Evolutionary conservation across 1,140 invertebrate species (phyloP), one percentile per base, ranked within the genome.

Genomic region (Chlorops oryzae): DNA sequence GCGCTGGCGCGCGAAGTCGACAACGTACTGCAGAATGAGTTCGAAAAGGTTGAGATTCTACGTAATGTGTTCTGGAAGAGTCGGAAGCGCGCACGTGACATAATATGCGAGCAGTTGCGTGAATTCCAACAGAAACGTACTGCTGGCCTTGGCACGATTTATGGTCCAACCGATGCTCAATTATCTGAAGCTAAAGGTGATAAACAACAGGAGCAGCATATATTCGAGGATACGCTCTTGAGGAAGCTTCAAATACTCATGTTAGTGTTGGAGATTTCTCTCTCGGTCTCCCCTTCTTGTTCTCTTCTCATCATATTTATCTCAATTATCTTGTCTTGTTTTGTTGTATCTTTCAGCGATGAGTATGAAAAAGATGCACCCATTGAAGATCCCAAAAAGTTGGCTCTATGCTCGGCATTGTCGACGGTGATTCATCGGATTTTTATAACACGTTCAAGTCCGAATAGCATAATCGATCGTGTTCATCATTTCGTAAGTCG

Each of bases 51-150:
- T 67, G 92, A 95, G 72, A 84, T 87, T 54, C 75, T 96, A 28
- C 79, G 90, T 51, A 87, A 83, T 70, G 86, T 90, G 53, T 98
- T 98, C 72, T 83, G 84, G 73, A 90, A 93, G 67, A 88, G 91
- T 23, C 78, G 92, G 32, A 79, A 79, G 46, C 83, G 84, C 58
- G 90, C 92, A 12, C 88, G 88, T 68, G 87, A 92, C 54, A 87
- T 92, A 63, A 77, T 96, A 23, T 87, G 86, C 50, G 84, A 88
- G 60, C 90, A 92, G 64, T 75, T 97, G 25, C 81, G 81, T 35
- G 92, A 96, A 73, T 96, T 96, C 75, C 86, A 92, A 65, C 82
- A 84, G 44, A 96, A 95, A 73, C 75, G 90, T 55, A 90, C 85
- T 24, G 85, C 92, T 23, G 94, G 93, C n/a, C 75, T 96, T 41